Base-by-base conservation (phyloP, 1,140 invertebrate species). In the Aphidius gifuensis region DNA sequence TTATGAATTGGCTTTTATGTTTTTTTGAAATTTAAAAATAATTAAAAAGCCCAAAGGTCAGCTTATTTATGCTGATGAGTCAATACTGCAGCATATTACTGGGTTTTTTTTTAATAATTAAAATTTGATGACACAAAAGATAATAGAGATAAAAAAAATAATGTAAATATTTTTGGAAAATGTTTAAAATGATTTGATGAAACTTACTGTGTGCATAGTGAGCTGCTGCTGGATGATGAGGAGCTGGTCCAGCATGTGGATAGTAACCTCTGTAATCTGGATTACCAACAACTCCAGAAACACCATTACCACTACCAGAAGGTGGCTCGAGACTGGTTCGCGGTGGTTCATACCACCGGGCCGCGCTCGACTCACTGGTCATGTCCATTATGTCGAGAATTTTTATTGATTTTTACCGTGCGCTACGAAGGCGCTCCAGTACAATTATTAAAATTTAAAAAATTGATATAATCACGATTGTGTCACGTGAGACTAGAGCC, bases 131-230 rank as follows among this genome's bases (percentile, higher is more conserved):
- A 45, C 7, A 45, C 4, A 45, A 11, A 9, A 45, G 11, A 44
- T 45, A 45, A 2, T 2, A 0, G 1, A 45, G 44, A 11, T 3
- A 45, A 45, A 3, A 45, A 45, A 45, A 45, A 9, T 45, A 9
- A 3, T 45, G 16, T 23, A 16, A 32, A 32, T 32, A 32, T 16
- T 16, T 16, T 16, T 16, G 1, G 16, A 53, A 5, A 4, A 5
- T 53, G 6, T 53, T 23, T 53, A n/a, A 53, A 53, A 11, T 47
- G 9, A 38, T 5, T 49, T 53, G 54, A 49, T 58, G 46, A 62
- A 43, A 81, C 80, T 81, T 64, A 81, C 80, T 80, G 76, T 81
- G 79, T 62, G 79, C 79, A 68, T 80, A 81, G 70, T 81, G 79
- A 46, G 77, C 77, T 51, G 77, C 76, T 40, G 79, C 71, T 39